Evolutionary conservation across 92 coral and sea anemone genomes (phyloP), one percentile per base, ranked within the genome.

Genomic region (Paragorgia papillata): DNA sequence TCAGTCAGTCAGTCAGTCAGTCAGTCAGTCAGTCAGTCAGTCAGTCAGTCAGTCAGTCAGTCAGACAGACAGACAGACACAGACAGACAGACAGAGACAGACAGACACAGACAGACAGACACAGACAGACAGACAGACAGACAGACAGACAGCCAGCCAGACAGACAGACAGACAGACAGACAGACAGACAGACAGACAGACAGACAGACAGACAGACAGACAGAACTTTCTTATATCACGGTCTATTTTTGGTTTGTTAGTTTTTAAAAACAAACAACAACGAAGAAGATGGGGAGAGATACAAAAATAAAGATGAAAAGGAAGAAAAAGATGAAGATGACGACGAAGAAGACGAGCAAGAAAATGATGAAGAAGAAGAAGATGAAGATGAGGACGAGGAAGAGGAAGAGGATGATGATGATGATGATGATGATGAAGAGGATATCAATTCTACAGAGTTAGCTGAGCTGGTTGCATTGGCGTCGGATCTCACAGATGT

Each of bases 381-480:
- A 9, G n/a, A 46, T 46, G 53, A 46, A 46, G 53, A 46, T 6
- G 14, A 46, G n/a, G 9, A 7, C n/a, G 15, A 7, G 15, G n/a
- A 7, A 2, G 25, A 44, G 12, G 59, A 44, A 1, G 73, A 43
- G 22, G 55, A 22, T 3, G 59, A 68, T n/a, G 94, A 88, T 71
- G 91, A 85, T 63, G 97, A 93, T 60, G 94, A 86, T 60, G 82
- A 88, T 64, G 97, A 93, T 39, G 97, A 93, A 46, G 92, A 91
- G 75, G 97, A 91, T 79, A 86, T 93, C 26, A 89, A 86, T 21
- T 88, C 91, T 76, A 90, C 89, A 79, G 97, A 93, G 62, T 75
- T 93, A 32, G 97, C 97, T 20, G 84, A 90, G 34, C 85, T 93
- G 57, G 97, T 93, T 78, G 97, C 97, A 40, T 91, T 93, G 97